Conservation (phyloP, 2,113 vertebrate species). For the Sphaerodactylus townsendi region DNA sequence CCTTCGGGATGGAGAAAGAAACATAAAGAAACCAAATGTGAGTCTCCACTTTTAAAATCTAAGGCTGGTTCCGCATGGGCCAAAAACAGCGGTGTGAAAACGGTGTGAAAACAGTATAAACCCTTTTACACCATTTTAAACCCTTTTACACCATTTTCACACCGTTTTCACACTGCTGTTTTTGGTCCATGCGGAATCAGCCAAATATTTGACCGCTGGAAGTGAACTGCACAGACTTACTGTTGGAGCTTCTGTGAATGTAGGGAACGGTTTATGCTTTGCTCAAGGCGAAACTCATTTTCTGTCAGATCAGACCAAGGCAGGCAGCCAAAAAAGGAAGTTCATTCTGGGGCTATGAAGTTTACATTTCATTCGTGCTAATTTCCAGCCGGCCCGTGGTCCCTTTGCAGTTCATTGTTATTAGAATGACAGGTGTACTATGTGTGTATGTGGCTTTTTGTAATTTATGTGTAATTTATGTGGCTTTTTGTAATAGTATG, state of each 20-base stretch:
- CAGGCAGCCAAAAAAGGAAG: constrained; percentile 24
- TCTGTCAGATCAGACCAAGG: constrained; percentile 45
- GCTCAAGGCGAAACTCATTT: constrained; percentile 36
- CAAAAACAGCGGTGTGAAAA: too few relatives aligned
- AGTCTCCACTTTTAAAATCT: constrained; percentile 18
- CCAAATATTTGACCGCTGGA: constrained; percentile 36
- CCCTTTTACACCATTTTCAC: too few relatives aligned
- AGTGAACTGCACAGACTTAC: constrained; percentile 17
- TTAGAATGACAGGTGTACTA: too few relatives aligned
- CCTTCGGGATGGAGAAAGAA: background rate
- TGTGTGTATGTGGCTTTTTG: too few relatives aligned
- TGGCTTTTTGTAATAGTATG: too few relatives aligned
- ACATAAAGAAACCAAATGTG: background rate
- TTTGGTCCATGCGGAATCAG: too few relatives aligned
- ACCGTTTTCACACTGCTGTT: too few relatives aligned
- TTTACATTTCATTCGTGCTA: constrained; percentile 20
- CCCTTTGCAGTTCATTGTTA: constrained; percentile 3
- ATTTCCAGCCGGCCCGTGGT: constrained; percentile 8
- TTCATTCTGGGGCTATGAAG: constrained; percentile 30
- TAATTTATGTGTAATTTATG: too few relatives aligned
- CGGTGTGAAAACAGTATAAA: too few relatives aligned
- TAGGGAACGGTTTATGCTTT: constrained; percentile 3
- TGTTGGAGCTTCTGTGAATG: constrained; percentile 23
- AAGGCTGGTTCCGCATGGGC: too few relatives aligned
- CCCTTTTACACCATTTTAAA: too few relatives aligned